Conservation (phyloP, 2,797 vertebrate genomes). For the Peromyscus melanophrys region DNA sequence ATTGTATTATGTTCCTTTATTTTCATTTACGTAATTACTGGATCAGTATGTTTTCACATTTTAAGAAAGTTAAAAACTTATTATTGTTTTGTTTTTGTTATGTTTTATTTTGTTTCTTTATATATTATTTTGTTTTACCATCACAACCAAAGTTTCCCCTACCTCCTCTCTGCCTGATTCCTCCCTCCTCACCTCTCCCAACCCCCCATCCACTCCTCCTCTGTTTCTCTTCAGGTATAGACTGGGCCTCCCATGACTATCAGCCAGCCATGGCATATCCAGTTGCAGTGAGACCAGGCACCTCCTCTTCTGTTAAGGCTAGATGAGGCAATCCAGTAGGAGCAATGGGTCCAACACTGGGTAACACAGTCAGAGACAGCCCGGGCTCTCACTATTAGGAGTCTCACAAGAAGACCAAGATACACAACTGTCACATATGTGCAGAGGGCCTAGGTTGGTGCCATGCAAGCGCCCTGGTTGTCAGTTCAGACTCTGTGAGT, state of each 20-base stretch:
- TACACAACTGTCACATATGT: not conserved
- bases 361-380: not conserved
- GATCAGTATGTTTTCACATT: not conserved
- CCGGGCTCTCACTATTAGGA: not conserved
- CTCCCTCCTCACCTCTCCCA: too few species aligned
- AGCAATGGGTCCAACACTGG: not conserved
- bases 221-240: not conserved
- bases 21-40: not conserved
- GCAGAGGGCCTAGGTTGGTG: not conserved
- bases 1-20: not conserved
- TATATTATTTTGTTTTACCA: not conserved
- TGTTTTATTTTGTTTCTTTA: too few species aligned
- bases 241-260: not conserved
- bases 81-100: not conserved
- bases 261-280: not conserved
- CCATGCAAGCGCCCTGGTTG: not conserved
- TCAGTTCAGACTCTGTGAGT: too few species aligned
- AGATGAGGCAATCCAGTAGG: not conserved
- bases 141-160: not conserved
- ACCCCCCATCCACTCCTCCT: not conserved
- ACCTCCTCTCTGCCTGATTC: not conserved
- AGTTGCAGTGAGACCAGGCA: not conserved
- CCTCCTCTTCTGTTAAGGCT: not conserved
- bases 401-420: not conserved
- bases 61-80: not conserved